Base-by-base conservation (phyloP, 2,888 invertebrate genomes). In the Diogma glabrata region DNA sequence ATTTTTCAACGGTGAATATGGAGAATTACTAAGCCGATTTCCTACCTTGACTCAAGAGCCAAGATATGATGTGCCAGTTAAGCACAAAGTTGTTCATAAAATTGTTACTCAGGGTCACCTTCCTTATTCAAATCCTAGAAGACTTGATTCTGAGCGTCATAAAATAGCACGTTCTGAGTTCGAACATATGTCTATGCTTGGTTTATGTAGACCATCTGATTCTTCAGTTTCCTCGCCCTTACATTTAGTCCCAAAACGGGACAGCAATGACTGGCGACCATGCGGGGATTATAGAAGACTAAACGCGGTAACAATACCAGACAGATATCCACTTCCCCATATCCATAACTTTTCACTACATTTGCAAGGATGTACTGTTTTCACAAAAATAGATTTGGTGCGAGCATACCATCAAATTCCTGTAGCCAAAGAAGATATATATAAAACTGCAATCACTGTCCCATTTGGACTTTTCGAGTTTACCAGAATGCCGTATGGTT, bases 391-490 rank as follows among this genome's bases (percentile, higher is more conserved):
- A 12, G 58, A 61, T 53, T 50, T 63, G 10, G 43, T 51, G 5
- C 40, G 52, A 36, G 65, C 65, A 1, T 69, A 60, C 50, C 57
- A 64, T 47, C 61, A 66, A 26, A 64, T 70, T 20, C 62, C 63
- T 1, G 58, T 67, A 12, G n/a, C n/a, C n/a, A n/a, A n/a, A n/a
- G n/a, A n/a, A n/a, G n/a, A n/a, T n/a, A n/a, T n/a, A n/a, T n/a
- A n/a, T n/a, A n/a, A n/a, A n/a, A n/a, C n/a, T n/a, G n/a, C n/a
- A n/a, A n/a, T n/a, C n/a, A n/a, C n/a, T n/a, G n/a, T n/a, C n/a
- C n/a, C n/a, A n/a, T n/a, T n/a, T n/a, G n/a, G n/a, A n/a, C n/a
- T n/a, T n/a, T n/a, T n/a, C n/a, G n/a, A n/a, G n/a, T n/a, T n/a
- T n/a, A n/a, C n/a, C n/a, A n/a, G n/a, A n/a, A n/a, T n/a, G n/a